Percentiles rank a stretch among this genome's conserved stretches.
Evolutionary conservation across 2,797 vertebrate genomes (phyloP).

Genomic region (Diglossa cyanea): DNA sequence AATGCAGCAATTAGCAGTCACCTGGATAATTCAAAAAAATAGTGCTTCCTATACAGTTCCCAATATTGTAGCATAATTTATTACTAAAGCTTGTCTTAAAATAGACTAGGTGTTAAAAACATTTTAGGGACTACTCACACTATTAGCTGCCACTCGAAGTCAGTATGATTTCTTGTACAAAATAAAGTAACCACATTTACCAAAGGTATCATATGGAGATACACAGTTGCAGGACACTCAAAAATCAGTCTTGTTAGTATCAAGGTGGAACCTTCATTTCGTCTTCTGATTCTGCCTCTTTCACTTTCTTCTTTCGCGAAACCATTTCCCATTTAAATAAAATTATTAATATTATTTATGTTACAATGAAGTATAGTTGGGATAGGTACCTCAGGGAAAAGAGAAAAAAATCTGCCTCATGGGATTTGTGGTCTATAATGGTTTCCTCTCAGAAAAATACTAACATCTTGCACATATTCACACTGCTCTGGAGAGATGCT

Average conservation of each 20-base stretch:
- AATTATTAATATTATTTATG: slow-evolving; percentile 30
- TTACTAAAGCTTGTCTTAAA: neutral
- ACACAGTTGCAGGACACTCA: neutral
- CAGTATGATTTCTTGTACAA: neutral
- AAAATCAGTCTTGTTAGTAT: neutral
- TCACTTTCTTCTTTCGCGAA: neutral
- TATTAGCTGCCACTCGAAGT: neutral
- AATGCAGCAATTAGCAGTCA: neutral
- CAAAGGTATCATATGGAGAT: neutral
- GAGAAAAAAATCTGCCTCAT: neutral
- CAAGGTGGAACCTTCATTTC: neutral
- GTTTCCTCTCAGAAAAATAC: neutral
- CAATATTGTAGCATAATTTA: neutral
- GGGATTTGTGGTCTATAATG: neutral
- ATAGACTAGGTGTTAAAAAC: neutral
- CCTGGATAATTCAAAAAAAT: neutral
- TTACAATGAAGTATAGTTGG: neutral
- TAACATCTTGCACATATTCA: neutral
- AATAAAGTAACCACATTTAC: neutral
- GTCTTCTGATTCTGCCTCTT: neutral
- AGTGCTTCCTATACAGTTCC: neutral
- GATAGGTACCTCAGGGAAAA: slow-evolving; percentile 10
- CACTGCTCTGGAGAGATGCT: neutral
- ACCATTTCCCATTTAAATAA: slow-evolving; percentile 21
- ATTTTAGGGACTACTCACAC: neutral